A percentile compares a stretch with the other conserved stretches of the same genome.
Evolutionary conservation across 2,113 vertebrate species (phyloP).

Genomic region (Myotis yumanensis): DNA sequence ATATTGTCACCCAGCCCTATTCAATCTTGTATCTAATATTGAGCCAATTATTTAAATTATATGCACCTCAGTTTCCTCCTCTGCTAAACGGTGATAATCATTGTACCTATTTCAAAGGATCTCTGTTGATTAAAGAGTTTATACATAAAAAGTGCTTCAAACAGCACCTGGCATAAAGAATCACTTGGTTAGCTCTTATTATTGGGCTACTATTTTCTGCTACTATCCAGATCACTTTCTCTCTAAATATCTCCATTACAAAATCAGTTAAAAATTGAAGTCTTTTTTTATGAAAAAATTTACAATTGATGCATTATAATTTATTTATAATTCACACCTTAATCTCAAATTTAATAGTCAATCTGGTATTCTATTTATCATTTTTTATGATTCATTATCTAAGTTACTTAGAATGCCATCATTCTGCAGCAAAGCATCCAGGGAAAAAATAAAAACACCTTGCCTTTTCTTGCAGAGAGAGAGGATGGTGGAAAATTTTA

Average conservation of each 20-base stretch:
- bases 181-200: not conserved
- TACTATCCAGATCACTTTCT: not conserved
- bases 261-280: not conserved
- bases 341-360: not conserved
- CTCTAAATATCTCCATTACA: not conserved
- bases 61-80: not conserved
- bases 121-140: not conserved
- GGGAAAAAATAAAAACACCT: not conserved
- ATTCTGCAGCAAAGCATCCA: not conserved
- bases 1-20: rapidly evolving
- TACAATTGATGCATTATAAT: not conserved
- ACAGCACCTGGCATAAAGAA: not conserved
- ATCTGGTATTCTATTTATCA: not conserved
- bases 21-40: not conserved
- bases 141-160: not conserved
- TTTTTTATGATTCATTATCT: not conserved
- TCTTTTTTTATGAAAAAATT: not conserved
- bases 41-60: not conserved
- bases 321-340: not conserved
- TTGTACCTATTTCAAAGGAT: not conserved
- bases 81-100: not conserved
- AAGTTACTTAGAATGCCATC: not conserved
- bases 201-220: not conserved
- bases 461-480: not conserved
- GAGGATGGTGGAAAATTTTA: not conserved